Conservation (phyloP, 2,113 vertebrate species). For the Rhegmatorhina hoffmannsi region DNA sequence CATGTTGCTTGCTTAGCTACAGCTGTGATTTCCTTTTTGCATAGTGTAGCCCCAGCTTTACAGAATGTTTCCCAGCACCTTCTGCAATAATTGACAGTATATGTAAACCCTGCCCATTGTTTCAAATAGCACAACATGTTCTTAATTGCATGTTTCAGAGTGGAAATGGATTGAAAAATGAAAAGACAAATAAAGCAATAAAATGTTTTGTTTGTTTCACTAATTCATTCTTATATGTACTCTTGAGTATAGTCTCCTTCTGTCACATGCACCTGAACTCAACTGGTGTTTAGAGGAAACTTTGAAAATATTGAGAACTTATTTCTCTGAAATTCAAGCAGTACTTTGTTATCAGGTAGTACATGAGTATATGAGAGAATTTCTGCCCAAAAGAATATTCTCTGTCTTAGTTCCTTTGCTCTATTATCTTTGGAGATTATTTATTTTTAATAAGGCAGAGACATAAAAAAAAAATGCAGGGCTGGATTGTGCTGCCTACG, state of each 20-base stretch:
- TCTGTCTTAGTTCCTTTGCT: slow-evolving; percentile 1
- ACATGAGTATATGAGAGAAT: background rate
- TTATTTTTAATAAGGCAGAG: background rate
- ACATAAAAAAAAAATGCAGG: background rate
- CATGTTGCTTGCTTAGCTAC: slow-evolving; percentile 20
- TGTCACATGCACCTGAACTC: background rate
- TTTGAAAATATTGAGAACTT: background rate
- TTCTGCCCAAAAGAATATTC: background rate
- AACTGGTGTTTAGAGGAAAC: background rate
- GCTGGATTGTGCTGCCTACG: background rate
- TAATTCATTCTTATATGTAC: background rate
- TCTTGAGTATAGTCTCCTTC: background rate
- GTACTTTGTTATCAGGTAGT: background rate
- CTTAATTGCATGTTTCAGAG: slow-evolving; percentile 56
- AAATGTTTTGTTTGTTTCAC: slow-evolving; percentile 5
- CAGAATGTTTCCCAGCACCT: slow-evolving; percentile 44
- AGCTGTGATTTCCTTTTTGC: slow-evolving; percentile 50
- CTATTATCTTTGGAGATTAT: slow-evolving; percentile 20
- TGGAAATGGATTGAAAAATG: slow-evolving; percentile 25
- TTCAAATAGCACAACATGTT: slow-evolving; percentile 29
- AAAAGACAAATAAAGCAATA: background rate
- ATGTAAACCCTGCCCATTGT: slow-evolving; percentile 40
- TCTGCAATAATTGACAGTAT: slow-evolving; percentile 15
- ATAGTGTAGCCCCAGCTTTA: background rate
- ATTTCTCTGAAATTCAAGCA: background rate